Conservation (phyloP, 1,140 invertebrate genomes). For the Gonatopus flavifemur region DNA sequence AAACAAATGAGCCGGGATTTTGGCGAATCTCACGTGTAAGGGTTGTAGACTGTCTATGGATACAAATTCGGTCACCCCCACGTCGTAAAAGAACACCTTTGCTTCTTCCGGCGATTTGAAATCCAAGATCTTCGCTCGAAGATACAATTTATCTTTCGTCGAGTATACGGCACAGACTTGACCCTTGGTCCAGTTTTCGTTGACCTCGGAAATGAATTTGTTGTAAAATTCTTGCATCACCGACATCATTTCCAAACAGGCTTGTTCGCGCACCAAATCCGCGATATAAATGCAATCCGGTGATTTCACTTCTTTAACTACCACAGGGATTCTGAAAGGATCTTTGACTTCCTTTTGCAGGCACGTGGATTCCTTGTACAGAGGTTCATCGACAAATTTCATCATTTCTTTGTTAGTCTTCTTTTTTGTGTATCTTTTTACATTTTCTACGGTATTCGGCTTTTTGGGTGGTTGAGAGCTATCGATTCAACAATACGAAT, state of each 20-base stretch:
- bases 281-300: slow-evolving; percentile 61
- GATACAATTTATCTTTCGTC: slow-evolving; percentile 54
- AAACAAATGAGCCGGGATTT: slow-evolving; percentile 53
- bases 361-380: too few species aligned
- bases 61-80: slow-evolving; percentile 56
- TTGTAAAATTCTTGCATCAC: slow-evolving; percentile 59
- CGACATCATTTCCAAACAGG: slow-evolving; percentile 46
- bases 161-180: slow-evolving; percentile 57
- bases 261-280: slow-evolving; percentile 42
- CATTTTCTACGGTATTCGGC: too few species aligned
- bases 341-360: too few species aligned
- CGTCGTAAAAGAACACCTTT: slow-evolving; percentile 59
- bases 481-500: too few species aligned
- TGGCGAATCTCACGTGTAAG: slow-evolving; percentile 48
- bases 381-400: too few species aligned
- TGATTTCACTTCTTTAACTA: slow-evolving; percentile 52
- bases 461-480: too few species aligned
- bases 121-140: slow-evolving; percentile 56
- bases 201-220: slow-evolving; percentile 18
- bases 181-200: slow-evolving; percentile 45
- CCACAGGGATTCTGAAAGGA: slow-evolving; percentile 55
- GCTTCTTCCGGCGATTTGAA: slow-evolving; percentile 38
- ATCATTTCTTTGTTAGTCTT: not conserved
- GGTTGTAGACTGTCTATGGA: slow-evolving; percentile 44
- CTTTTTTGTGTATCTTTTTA: too few species aligned